These are phyloP conservation scores for Scotopteryx bipunctaria DNA, from an alignment of 2,888 invertebrate genomes.

Conservation along the genomic window DNA sequence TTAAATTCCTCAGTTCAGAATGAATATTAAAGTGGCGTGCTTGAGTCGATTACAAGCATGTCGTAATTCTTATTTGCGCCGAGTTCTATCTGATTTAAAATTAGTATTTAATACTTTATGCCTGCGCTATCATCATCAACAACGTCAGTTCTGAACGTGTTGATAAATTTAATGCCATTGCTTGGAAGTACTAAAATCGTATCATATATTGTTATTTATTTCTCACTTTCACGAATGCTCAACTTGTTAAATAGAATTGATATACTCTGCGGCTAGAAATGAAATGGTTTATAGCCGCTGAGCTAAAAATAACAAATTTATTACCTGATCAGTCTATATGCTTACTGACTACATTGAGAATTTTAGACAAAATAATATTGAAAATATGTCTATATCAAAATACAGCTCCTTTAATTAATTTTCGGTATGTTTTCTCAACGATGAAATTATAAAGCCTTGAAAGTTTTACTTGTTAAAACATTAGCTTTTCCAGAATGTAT, in stretches of 20 bases:
- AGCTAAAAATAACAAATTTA: conserved; percentile 14
- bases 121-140: conserved; percentile 41
- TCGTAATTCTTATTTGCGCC: conserved; percentile 52
- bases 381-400: no score
- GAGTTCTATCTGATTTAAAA: conserved; percentile 52
- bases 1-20: conserved; percentile 32
- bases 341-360: no score
- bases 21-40: conserved; percentile 51
- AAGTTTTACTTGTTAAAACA: neutral
- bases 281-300: conserved; percentile 15
- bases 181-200: conserved; percentile 33
- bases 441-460: neutral
- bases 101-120: conserved; percentile 50
- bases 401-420: neutral
- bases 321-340: neutral
- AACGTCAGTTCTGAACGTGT: conserved; percentile 40
- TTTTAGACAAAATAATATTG: neutral
- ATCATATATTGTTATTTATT: conserved; percentile 35
- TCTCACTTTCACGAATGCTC: conserved; percentile 24
- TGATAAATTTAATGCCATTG: conserved; percentile 39
- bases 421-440: neutral
- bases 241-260: conserved; percentile 27
- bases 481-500: neutral
- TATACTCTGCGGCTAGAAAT: conserved; percentile 19
- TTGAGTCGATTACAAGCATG: conserved; percentile 50